Percentiles rank a stretch among this genome's conserved stretches.
These are phyloP conservation scores for Alviniconcha marisindica DNA, from an alignment of 1,140 invertebrate species.

Conservation along the genomic window DNA sequence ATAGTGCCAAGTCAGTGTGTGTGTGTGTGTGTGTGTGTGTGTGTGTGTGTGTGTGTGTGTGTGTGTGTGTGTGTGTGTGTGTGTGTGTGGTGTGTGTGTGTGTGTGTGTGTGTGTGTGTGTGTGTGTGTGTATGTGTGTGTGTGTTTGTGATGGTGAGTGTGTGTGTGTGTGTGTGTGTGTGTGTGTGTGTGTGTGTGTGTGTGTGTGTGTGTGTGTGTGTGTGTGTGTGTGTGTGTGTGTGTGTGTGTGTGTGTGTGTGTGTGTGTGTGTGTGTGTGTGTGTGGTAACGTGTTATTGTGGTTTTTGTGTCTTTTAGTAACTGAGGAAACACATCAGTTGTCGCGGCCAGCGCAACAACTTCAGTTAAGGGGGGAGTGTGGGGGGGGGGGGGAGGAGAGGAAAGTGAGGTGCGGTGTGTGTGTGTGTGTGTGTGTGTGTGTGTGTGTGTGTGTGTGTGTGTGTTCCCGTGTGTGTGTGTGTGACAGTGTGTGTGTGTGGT, in stretches of 20 bases:
- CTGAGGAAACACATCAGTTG: too few species aligned
- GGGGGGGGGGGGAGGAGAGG: too few species aligned
- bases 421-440: not conserved
- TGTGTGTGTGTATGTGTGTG: constrained; percentile 19
- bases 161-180: constrained; percentile 1
- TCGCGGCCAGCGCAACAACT: too few species aligned
- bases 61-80: constrained; percentile 27
- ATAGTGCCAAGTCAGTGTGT: not conserved
- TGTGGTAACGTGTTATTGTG: too few species aligned
- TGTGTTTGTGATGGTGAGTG: constrained; percentile 5
- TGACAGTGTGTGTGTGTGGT: too few species aligned
- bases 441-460: too few species aligned
- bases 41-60: not conserved
- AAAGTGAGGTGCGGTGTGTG: too few species aligned
- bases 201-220: constrained; percentile 15
- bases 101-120: constrained; percentile 24
- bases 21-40: constrained; percentile 6
- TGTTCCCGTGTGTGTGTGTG: too few species aligned
- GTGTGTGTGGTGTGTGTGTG: constrained; percentile 9
- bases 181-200: constrained; percentile 19
- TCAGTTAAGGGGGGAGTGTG: too few species aligned
- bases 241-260: constrained; percentile 21
- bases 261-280: constrained; percentile 1
- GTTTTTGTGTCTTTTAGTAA: too few species aligned
- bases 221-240: constrained; percentile 16